Conservation (phyloP, 2,797 vertebrate species). For the Rhynchonycteris naso region DNA sequence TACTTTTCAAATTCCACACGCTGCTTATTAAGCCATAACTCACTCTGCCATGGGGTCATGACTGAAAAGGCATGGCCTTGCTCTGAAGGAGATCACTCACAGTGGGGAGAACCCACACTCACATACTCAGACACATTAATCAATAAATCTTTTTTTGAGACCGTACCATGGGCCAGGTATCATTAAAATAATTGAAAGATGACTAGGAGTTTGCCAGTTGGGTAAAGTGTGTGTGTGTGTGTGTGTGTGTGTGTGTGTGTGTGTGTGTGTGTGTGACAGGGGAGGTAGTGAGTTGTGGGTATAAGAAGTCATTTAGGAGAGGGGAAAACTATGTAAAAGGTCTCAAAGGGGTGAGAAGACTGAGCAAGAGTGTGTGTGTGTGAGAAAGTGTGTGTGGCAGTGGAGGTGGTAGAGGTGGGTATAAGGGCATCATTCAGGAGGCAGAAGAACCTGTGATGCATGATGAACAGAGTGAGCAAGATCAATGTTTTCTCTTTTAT, state of each 20-base stretch:
- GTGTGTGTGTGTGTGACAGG: neutral
- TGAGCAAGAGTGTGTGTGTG: neutral
- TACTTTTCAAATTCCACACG: neutral
- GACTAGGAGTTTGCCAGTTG: neutral
- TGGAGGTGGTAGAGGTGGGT: neutral
- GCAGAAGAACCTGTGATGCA: neutral
- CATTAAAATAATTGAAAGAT: neutral
- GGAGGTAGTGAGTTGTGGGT: neutral
- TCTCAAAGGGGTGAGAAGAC: neutral
- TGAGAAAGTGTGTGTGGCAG: neutral
- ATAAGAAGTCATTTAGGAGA: neutral
- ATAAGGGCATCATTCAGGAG: neutral
- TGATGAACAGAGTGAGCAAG: neutral
- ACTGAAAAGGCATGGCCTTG: neutral
- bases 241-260: neutral
- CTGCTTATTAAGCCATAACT: conserved; percentile 3
- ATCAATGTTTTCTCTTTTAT: neutral
- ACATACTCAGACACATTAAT: neutral
- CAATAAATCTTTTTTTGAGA: neutral
- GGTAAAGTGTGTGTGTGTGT: neutral
- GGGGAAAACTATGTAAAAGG: neutral
- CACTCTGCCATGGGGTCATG: neutral
- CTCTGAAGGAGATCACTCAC: neutral
- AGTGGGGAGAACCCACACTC: too few species aligned
- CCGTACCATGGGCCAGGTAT: neutral